phyloP scores from a whole-genome alignment of 2,113 vertebrate genomes.

The Cynoglossus semilaevis region DNA sequence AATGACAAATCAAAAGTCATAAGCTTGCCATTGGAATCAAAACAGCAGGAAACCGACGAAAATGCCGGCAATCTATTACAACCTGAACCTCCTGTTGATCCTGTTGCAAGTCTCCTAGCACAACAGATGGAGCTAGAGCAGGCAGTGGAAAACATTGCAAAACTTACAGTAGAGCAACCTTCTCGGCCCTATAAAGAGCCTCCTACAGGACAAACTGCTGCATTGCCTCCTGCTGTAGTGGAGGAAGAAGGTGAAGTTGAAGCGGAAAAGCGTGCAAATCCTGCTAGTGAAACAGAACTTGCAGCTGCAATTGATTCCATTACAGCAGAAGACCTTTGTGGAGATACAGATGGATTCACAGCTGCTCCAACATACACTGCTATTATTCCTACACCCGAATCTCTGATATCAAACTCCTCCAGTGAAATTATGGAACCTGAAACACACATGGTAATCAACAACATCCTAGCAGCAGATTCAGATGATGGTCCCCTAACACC shows the following conservation, averaged over 20 bases:
- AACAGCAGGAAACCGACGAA: conserved; percentile 69
- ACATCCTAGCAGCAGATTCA: conserved; percentile 73
- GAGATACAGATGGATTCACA: conserved; percentile 85
- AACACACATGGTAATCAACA: conserved; percentile 80
- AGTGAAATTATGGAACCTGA: conserved; percentile 84
- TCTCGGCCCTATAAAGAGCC: conserved; percentile 82
- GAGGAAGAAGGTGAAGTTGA: conserved; percentile 75
- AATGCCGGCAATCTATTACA: conserved; percentile 77
- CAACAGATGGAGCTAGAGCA: conserved; percentile 92
- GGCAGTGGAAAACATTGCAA: conserved; percentile 94
- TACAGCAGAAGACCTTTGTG: conserved; percentile 85
- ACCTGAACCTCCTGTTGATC: conserved; percentile 72
- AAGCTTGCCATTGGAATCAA: conserved; percentile 68
- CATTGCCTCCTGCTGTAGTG: conserved; percentile 68
- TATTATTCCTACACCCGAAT: conserved; percentile 76
- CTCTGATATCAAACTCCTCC: conserved; percentile 70
- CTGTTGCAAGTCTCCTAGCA: conserved; percentile 81
- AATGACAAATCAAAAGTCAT: conserved; percentile 69
- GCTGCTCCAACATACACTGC: conserved; percentile 74
- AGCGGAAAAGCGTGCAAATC: conserved; percentile 86
- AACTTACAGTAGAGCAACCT: conserved; percentile 81
- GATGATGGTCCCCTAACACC: conserved; percentile 50
- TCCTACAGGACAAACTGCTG: conserved; percentile 64
- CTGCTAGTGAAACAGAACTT: conserved; percentile 92
- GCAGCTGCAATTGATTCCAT: conserved; percentile 97